Evolutionary conservation across 2,888 invertebrate species (phyloP).

Genomic region (Listrodromus nycthemerus): DNA sequence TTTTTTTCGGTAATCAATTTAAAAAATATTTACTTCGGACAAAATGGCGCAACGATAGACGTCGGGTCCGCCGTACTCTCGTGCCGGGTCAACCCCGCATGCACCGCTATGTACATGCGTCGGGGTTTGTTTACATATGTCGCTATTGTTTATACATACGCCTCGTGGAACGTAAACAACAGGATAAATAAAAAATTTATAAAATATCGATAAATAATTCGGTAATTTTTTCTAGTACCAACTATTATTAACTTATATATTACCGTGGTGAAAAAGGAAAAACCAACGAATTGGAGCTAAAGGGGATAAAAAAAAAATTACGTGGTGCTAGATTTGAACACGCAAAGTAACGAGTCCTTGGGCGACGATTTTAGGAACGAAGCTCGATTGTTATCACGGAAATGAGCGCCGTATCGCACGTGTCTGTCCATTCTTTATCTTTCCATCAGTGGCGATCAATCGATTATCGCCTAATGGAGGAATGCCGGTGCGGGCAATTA

Average conservation of each 20-base stretch:
- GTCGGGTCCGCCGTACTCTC: neutral
- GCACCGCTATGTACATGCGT: neutral
- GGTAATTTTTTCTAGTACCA: neutral
- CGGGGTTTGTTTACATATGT: neutral
- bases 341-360: neutral
- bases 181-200: neutral
- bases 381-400: slow-evolving; percentile 4
- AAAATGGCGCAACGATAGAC: neutral
- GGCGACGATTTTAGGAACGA: neutral
- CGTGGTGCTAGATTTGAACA: neutral
- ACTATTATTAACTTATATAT: no score
- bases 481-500: slow-evolving; percentile 60
- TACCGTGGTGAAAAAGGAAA: neutral
- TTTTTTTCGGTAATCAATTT: neutral
- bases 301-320: neutral
- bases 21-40: neutral
- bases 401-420: slow-evolving; percentile 3
- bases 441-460: neutral
- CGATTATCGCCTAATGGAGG: slow-evolving; percentile 3
- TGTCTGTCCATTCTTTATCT: slow-evolving; percentile 19
- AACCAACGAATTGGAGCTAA: neutral
- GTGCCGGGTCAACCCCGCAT: neutral
- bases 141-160: neutral
- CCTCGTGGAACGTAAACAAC: no score
- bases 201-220: neutral